Base-by-base conservation (phyloP, 2,888 invertebrate species). In the Aspidiotus rigidus region DNA sequence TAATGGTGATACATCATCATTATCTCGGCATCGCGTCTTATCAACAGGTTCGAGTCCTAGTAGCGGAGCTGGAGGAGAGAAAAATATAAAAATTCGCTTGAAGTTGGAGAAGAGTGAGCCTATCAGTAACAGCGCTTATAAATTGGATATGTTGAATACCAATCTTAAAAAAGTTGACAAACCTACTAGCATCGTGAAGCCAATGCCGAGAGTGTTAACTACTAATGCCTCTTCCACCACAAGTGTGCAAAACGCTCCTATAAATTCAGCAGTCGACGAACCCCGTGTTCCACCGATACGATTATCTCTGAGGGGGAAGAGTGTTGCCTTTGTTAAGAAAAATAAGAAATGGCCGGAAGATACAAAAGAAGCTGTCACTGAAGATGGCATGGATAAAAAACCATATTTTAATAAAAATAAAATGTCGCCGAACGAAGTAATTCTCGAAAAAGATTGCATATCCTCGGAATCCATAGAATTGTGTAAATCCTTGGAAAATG, bases 221-320 rank as follows among this genome's bases (percentile, higher is more conserved):
- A 63, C 53, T 55, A 56, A 28, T 62, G 62, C 62, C 9, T 66
- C 71, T 42, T 70, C 71, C 13, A 55, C 63, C 56, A 67, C 56
- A 16, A 56, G 64, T 7, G 67, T 69, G 16, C 61, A 60, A 6
- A 57, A 17, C 54, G 39, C 64, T 7, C 40, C 15, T 40, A 40
- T 56, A 15, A 66, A 57, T 15, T 16, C 66, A 44, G 57, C 66
- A 44, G 74, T 76, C 2, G 90, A 89, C 72, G 90, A 90, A 75
- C 85, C 88, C 8, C 82, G 91, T 69, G 93, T 93, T 61, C 93
- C 93, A 9, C 93, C 93, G 1, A 80, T 93, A 71, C 93, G 93
- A 77, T 93, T 93, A 75, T 91, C 91, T 70, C 79, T 93, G 56
- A 82, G 92, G 71, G 90, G 90, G 1, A 83, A 90, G 70, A 91